phyloP scores from a whole-genome alignment of 2,797 vertebrate species.

The Delichon dasypus region DNA sequence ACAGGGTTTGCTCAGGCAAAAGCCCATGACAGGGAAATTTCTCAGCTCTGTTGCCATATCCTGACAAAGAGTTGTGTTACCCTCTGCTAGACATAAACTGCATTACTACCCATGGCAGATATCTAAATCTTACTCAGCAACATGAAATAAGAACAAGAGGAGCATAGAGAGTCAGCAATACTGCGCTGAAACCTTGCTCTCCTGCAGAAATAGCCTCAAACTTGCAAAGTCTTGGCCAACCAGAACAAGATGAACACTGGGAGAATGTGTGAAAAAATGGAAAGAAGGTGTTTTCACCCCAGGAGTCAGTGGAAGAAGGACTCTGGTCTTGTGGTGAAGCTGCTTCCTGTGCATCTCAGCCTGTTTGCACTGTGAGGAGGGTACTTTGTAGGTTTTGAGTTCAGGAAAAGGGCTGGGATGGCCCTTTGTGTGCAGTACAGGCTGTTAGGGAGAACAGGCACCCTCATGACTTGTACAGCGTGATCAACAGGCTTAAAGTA shows the following conservation, averaged over 20 bases:
- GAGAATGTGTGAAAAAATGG: neutral
- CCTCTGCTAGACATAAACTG: neutral
- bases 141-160: neutral
- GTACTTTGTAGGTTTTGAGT: neutral
- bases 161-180: neutral
- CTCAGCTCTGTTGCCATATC: neutral
- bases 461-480: neutral
- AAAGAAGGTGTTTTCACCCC: neutral
- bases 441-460: neutral
- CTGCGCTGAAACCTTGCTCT: neutral
- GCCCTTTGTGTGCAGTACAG: neutral
- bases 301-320: neutral
- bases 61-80: neutral
- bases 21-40: fast-evolving
- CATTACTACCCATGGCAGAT: neutral
- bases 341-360: neutral
- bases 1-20: neutral
- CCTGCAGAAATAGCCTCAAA: neutral
- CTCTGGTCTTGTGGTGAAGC: neutral
- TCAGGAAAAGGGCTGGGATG: neutral
- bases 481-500: slow-evolving; percentile 22
- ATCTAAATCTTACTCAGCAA: neutral
- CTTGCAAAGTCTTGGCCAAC: neutral
- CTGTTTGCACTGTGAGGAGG: neutral
- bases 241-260: neutral